Evolutionary conservation across 1,140 invertebrate genomes (phyloP).

Genomic region (Scaptomyza hsui): DNA sequence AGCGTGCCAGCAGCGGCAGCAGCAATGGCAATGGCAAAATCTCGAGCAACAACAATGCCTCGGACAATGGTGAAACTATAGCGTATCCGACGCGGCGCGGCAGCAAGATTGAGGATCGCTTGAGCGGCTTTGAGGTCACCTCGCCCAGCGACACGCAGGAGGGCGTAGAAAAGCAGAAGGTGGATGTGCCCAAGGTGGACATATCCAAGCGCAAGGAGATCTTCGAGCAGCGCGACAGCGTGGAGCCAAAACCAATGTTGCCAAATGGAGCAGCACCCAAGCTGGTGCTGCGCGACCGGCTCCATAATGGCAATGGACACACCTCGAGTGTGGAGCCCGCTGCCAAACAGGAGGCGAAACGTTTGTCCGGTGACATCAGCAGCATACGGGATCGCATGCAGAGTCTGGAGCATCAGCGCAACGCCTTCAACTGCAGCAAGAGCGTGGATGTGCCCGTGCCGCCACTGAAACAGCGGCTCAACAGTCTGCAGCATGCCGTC

Average conservation of each 20-base stretch:
- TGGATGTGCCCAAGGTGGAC: conserved; percentile 90
- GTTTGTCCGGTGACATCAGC: conserved; percentile 87
- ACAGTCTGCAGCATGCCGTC: conserved; percentile 77
- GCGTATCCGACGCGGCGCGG: conserved; percentile 72
- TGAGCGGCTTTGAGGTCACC: conserved; percentile 79
- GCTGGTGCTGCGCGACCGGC: conserved; percentile 69
- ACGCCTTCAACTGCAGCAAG: conserved; percentile 84
- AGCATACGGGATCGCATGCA: conserved; percentile 87
- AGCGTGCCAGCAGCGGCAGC: conserved; percentile 85
- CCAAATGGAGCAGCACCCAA: conserved; percentile 46
- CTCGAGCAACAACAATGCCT: conserved; percentile 46
- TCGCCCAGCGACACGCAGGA: conserved; percentile 83
- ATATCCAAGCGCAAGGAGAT: conserved; percentile 92
- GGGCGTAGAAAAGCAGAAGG: conserved; percentile 84
- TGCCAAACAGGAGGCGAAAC: conserved; percentile 78
- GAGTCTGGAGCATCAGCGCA: conserved; percentile 87
- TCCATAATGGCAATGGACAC: conserved; percentile 63
- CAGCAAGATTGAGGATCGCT: conserved; percentile 80
- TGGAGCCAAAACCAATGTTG: conserved; percentile 79
- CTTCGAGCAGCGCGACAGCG: conserved; percentile 86
- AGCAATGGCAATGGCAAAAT: conserved; percentile 55
- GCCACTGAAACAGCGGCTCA: conserved; percentile 79
- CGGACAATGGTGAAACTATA: conserved; percentile 51
- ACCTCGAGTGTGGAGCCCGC: conserved; percentile 11
- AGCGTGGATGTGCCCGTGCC: conserved; percentile 80